These are phyloP conservation scores for Frieseomelitta varia DNA, from an alignment of 1,140 invertebrate species.

Conservation along the genomic window DNA sequence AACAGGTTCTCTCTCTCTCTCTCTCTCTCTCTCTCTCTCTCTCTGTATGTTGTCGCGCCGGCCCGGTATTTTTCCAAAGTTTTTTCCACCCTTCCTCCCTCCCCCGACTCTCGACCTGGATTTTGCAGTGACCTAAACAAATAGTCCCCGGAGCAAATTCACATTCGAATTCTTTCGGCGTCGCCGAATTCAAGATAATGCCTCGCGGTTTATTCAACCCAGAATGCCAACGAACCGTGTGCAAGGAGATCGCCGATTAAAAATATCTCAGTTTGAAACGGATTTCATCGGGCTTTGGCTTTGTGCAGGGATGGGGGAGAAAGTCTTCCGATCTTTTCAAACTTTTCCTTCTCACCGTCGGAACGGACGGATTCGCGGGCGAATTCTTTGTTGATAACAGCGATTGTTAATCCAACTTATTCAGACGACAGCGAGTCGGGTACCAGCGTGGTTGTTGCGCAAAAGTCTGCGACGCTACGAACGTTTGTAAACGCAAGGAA, in stretches of 20 bases:
- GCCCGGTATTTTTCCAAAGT: conserved; percentile 10
- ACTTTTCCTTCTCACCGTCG: background rate
- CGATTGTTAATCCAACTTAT: background rate
- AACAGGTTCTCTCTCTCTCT: too few relatives aligned
- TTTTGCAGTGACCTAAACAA: conserved; percentile 38
- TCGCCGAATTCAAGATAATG: background rate
- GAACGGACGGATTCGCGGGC: background rate
- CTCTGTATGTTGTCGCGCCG: background rate
- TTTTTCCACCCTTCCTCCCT: background rate
- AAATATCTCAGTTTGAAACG: background rate
- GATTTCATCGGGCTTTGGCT: background rate
- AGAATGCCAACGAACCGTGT: too few relatives aligned
- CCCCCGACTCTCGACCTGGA: background rate
- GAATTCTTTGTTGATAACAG: background rate
- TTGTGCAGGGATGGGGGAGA: too few relatives aligned
- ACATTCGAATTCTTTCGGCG: background rate
- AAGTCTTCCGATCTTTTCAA: too few relatives aligned
- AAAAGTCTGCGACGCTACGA: too few relatives aligned
- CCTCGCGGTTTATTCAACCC: background rate
- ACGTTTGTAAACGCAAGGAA: too few relatives aligned
- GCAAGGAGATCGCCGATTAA: background rate
- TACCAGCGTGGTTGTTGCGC: too few relatives aligned
- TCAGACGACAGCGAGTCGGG: background rate
- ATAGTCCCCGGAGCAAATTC: conserved; percentile 16
- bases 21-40: too few relatives aligned